A percentile compares a stretch with the other conserved stretches of the same genome.
Conservation (phyloP, 2,888 invertebrate genomes). For the Barypeithes pellucidus region DNA sequence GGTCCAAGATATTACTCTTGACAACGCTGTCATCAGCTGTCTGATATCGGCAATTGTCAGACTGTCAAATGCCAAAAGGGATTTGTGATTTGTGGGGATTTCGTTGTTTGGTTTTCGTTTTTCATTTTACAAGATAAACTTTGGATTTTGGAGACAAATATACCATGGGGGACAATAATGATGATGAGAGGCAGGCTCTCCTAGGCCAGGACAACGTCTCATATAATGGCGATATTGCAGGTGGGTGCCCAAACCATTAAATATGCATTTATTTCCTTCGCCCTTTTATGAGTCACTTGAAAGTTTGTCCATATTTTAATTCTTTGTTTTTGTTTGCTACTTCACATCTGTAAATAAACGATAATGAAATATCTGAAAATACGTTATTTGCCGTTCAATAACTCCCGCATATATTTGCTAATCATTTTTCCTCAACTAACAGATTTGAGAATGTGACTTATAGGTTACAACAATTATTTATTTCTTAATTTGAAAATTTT, state of each 20-base stretch:
- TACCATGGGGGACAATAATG: conserved; percentile 58
- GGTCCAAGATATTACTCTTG: background rate
- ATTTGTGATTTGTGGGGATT: background rate
- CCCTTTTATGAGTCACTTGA: conserved; percentile 20
- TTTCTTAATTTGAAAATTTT: too few species aligned
- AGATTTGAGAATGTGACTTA: too few species aligned
- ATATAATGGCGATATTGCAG: conserved; percentile 59
- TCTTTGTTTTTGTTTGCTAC: conserved; percentile 25
- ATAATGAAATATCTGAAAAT: conserved; percentile 4
- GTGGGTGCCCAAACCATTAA: conserved; percentile 51
- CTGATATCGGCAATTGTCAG: background rate
- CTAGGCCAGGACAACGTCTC: conserved; percentile 58
- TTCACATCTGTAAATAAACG: background rate
- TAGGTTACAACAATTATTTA: too few species aligned
- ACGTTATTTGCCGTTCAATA: conserved; percentile 2
- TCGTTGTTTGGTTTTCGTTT: conserved; percentile 1
- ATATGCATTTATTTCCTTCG: background rate
- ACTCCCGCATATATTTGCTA: background rate
- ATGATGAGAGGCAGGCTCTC: conserved; percentile 62
- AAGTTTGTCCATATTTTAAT: conserved; percentile 8
- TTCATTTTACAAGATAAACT: background rate
- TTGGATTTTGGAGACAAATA: background rate
- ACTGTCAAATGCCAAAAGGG: background rate
- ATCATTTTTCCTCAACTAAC: too few species aligned
- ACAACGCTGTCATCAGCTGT: conserved; percentile 24